phyloP scores from a whole-genome alignment of 1,140 invertebrate species.

The Ephestia elutella region DNA sequence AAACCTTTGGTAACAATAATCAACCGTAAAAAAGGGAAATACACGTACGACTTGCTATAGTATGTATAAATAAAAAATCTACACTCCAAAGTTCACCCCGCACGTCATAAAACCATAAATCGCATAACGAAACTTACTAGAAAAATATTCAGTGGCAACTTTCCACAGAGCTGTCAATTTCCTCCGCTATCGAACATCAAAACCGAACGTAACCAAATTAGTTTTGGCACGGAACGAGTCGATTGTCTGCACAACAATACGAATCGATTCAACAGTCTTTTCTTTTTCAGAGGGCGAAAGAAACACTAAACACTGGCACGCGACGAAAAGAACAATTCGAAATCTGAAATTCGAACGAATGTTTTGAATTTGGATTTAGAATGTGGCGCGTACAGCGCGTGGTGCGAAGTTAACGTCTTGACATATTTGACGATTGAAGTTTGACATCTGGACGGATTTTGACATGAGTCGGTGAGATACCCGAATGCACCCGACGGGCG shows the following conservation, averaged over 20 bases:
- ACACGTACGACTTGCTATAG: no score
- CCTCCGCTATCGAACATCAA: conserved; percentile 53
- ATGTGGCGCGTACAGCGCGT: conserved; percentile 21
- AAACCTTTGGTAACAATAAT: no score
- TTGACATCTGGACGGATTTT: conserved; percentile 24
- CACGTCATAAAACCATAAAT: not conserved
- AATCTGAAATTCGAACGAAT: conserved; percentile 16
- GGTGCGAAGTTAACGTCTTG: conserved; percentile 23
- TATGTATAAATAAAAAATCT: no score
- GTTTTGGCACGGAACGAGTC: conserved; percentile 67
- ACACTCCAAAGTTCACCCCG: not conserved
- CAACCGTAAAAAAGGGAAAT: no score
- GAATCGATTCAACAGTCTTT: conserved; percentile 63
- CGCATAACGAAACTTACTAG: not conserved
- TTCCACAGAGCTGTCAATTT: conserved; percentile 51
- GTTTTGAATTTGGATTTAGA: conserved; percentile 35
- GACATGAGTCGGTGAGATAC: conserved; percentile 58
- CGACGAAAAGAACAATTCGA: conserved; percentile 41
- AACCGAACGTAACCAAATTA: conserved; percentile 60
- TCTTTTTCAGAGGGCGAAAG: conserved; percentile 55
- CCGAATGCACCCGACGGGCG: conserved; percentile 83
- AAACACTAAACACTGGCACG: conserved; percentile 52
- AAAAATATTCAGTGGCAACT: not conserved
- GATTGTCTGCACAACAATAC: conserved; percentile 61
- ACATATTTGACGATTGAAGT: no score